Evolutionary conservation across 1,140 invertebrate genomes (phyloP), one percentile per base, ranked within the genome.

Genomic region (Leptestheria dahalacensis): DNA sequence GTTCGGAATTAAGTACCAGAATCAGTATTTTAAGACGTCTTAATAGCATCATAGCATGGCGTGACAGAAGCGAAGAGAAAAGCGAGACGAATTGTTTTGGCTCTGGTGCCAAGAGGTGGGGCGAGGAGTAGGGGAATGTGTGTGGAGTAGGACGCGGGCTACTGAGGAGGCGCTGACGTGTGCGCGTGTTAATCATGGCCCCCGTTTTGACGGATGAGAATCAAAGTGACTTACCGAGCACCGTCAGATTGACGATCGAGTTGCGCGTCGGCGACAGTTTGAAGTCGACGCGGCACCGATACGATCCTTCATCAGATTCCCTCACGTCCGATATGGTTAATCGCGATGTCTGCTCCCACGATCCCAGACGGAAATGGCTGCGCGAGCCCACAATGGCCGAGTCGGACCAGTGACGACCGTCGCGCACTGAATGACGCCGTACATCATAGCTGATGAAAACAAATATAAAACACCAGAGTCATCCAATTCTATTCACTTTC

Each of bases 231-330:
- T 81, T 73, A 91, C 89, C 87, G 65, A 91, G 80, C 67, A 92
- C 79, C 59, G 85, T 88, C 54, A 91, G 75, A 70, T 90, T 91
- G 64, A 91, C 83, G 64, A 79, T 78, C 66, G 82, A 87, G 70
- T 91, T 91, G 62, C 82, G 78, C 0, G 88, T 91, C 1, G 88
- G 88, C 0, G 85, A 85, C 67, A 89, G 82, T 48, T 84, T 77
- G 66, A 88, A 91, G 71, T 92, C 89, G 25, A 91, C 84, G 61
- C 88, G 75, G 68, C 88, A 91, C n/a, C 72, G 63, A 68, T 87
- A 90, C 15, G 86, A 70, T 1, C 86, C 87, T 65, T 88, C 84
- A 65, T 91, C 88, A 20, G 77, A 75, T 49, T 76, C 72, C 50
- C 78, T 78, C 26, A 88, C 83, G 61, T 82, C 80, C 65, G 82